Evolutionary conservation across 92 coral and sea anemone species (phyloP).

Genomic region (Isaurus tuberculatus): DNA sequence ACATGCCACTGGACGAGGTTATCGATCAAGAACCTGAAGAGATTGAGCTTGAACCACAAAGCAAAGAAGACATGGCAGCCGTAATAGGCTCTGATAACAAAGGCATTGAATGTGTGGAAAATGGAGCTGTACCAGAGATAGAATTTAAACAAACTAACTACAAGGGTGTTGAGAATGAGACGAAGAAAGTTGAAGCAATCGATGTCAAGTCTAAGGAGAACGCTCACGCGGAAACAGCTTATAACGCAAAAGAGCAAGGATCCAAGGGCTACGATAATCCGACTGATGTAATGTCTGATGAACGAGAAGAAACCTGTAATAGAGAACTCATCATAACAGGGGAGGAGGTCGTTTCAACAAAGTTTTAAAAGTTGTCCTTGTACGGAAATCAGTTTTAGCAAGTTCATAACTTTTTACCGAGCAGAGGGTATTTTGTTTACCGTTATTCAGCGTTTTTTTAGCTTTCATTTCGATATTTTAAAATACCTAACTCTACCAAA

Average conservation of each 20-base stretch:
- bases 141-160: not conserved
- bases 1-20: constrained; percentile 46
- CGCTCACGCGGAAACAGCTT: too few species aligned
- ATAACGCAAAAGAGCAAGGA: not conserved
- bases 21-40: constrained; percentile 28
- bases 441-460: too few species aligned
- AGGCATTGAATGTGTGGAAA: not conserved
- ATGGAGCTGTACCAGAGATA: not conserved
- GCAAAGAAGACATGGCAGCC: not conserved
- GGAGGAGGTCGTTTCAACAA: not conserved
- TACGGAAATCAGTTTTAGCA: too few species aligned
- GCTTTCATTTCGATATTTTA: too few species aligned
- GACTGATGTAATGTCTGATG: constrained; percentile 17
- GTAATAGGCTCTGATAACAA: not conserved
- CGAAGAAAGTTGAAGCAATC: not conserved
- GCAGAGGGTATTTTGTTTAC: too few species aligned
- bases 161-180: not conserved
- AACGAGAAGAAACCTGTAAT: not conserved
- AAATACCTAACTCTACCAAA: too few species aligned
- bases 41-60: constrained; percentile 1
- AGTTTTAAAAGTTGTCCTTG: not conserved
- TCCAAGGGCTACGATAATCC: not conserved
- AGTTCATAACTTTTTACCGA: too few species aligned
- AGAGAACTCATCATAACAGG: not conserved
- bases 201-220: not conserved